A percentile compares a stretch with the other conserved stretches of the same genome.
phyloP scores from a whole-genome alignment of 2,888 invertebrate species.

The Ischnus inquisitorius region DNA sequence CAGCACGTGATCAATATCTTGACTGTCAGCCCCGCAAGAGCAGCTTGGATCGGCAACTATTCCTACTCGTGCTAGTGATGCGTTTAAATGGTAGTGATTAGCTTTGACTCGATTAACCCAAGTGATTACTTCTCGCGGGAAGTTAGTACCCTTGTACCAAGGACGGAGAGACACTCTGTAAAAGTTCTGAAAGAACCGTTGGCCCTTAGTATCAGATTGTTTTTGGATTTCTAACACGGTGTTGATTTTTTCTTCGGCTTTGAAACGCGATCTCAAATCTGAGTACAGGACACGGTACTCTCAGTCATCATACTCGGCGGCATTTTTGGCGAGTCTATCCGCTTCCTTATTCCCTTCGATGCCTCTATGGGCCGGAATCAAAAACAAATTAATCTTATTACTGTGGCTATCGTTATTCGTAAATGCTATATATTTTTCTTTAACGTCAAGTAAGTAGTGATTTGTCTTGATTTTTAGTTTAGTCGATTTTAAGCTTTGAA shows the following conservation, averaged over 20 bases:
- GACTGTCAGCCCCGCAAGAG: slow-evolving; percentile 31
- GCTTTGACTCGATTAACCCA: slow-evolving; percentile 41
- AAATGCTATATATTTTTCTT: slow-evolving; percentile 37
- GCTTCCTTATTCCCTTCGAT: slow-evolving; percentile 57
- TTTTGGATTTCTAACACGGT: slow-evolving; percentile 20
- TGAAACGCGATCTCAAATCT: slow-evolving; percentile 28
- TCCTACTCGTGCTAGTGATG: slow-evolving; percentile 42
- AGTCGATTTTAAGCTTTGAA: slow-evolving; percentile 26
- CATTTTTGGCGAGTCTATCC: slow-evolving; percentile 45
- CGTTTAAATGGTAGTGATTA: slow-evolving; percentile 43
- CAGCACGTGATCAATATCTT: slow-evolving; percentile 53
- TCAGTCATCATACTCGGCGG: not conserved
- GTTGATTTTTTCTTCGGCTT: slow-evolving; percentile 12
- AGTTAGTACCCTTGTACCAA: slow-evolving; percentile 42
- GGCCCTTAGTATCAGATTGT: slow-evolving; percentile 36
- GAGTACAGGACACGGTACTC: slow-evolving; percentile 21
- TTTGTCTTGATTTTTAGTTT: slow-evolving; percentile 35
- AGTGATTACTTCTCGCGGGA: slow-evolving; percentile 18
- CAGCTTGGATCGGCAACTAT: slow-evolving; percentile 47
- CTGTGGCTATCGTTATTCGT: not conserved
- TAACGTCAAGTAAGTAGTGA: slow-evolving; percentile 41
- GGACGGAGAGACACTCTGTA: not conserved
- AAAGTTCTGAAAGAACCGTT: slow-evolving; percentile 35
- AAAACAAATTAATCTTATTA: slow-evolving; percentile 36
- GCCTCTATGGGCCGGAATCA: slow-evolving; percentile 54